Evolutionary conservation across 1,140 invertebrate species (phyloP), one percentile per base, ranked within the genome.

Genomic region (Leptopilina clavipes): DNA sequence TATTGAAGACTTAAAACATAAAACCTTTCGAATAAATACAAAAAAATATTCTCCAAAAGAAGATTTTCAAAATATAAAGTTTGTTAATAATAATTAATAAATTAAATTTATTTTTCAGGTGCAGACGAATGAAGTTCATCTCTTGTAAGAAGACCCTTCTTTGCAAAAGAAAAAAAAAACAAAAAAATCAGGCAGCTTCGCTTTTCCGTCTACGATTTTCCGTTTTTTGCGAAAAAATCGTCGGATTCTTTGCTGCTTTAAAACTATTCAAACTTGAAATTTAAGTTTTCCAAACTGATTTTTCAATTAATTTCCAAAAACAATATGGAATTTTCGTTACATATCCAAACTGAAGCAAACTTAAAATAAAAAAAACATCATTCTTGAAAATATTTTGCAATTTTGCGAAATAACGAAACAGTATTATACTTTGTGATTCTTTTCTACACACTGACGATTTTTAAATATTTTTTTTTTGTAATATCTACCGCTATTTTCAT

Each of bases 371-470:
- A 9, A 25, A n/a, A 31, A 31, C 7, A 14, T 65, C 14, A 31
- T 31, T 31, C 59, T 31, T 11, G 0, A 31, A 31, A 37, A 65
- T 65, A 65, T 65, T 65, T 65, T 65, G 59, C 59, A 7, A 31
- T 40, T 65, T 65, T n/a, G 59, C 59, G 14, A 65, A 65, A 31
- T 65, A 65, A 65, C 83, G 78, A 84, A 88, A 77, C 87, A 89
- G 87, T 89, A 89, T 89, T 89, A 89, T 84, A 76, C 65, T 74
- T 85, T 88, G 86, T 89, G 86, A 89, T 89, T 84, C 25, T 84
- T 65, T 86, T 81, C 59, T 82, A 82, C 79, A 76, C 79, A 80
- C 22, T 31, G 72, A 78, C 74, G 40, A 75, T 73, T 79, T 72
- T 73, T 65, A 25, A 44, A n/a, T 18, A 65, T 76, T 72, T 79